Base-by-base conservation (phyloP, 53 echinoderm and acorn worm genomes). In the Paelopatides confundens region DNA sequence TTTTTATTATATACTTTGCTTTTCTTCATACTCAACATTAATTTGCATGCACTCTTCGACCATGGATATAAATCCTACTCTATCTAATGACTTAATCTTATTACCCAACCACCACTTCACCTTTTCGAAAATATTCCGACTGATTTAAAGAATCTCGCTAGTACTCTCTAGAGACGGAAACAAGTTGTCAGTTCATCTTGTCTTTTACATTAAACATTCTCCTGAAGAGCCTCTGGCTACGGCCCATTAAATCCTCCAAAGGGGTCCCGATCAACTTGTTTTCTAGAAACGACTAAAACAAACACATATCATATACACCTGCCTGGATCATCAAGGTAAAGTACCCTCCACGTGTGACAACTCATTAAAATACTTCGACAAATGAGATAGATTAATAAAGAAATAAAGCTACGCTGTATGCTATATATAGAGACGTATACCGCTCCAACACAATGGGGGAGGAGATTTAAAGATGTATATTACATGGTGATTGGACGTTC, bases 161-260 rank as follows among this genome's bases (percentile, higher is more conserved):
- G 21, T n/a, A 71, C 26, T 71, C 71, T 24, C 71, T 2, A 14
- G 71, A 39, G 71, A 71, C 71, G 71, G 71, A 71, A 71, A 46
- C 71, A 27, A 27, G 40, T 39, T 71, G 71, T 71, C 71, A 71
- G 23, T 71, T 71, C 11, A 39, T 71, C 71, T 71, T 39, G 71
- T 71, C 39, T 71, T 71, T 71, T 46, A 43, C 40, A 39, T 71
- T 39, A 39, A 71, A 71, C 21, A 26, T 71, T 28, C 28, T 71
- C 71, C 26, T 46, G 9, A 71, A 71, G 71, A 43, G 40, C 71
- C 71, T 46, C 71, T 39, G 46, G 71, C 71, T 71, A 71, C 71
- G 71, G 71, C 71, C 71, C 71, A 71, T 71, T 71, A 26, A 71
- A 43, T 71, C 71, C 71, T 71, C 71, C 26, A 71, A 71, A 71